Percentiles rank a stretch among this genome's conserved stretches.
Evolutionary conservation across 2,113 vertebrate species (phyloP).

Genomic region (Vidua chalybeata): DNA sequence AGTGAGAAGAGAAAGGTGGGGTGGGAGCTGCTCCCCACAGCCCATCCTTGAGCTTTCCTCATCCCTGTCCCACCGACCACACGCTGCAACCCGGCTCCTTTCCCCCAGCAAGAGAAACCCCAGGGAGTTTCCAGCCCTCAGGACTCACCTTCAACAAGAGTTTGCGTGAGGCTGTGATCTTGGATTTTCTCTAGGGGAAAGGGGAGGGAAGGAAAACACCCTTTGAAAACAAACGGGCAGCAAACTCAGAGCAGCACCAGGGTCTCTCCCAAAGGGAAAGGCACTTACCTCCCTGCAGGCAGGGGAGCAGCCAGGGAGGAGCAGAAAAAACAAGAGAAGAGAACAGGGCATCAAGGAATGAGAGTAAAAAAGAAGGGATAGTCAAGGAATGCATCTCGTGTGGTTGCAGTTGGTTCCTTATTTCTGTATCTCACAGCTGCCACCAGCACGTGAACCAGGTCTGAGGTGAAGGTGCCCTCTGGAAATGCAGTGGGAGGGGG

Average conservation of each 20-base stretch:
- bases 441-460: not conserved
- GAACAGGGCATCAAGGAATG: not conserved
- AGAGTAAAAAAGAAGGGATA: not conserved
- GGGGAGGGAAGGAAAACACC: not conserved
- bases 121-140: slow-evolving; percentile 41
- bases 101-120: not conserved
- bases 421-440: not conserved
- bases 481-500: not conserved
- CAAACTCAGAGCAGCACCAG: fast-evolving
- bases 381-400: not conserved
- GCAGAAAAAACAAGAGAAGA: not conserved
- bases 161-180: slow-evolving; percentile 94
- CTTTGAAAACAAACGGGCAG: not conserved
- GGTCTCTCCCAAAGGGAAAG: not conserved
- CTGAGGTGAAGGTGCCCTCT: not conserved
- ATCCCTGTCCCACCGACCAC: not conserved
- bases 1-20: not conserved
- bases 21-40: not conserved
- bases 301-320: not conserved
- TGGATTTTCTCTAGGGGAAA: slow-evolving; percentile 82
- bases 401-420: not conserved
- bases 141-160: slow-evolving; percentile 88
- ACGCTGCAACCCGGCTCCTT: fast-evolving
- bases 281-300: slow-evolving; percentile 74
- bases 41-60: not conserved